These are phyloP conservation scores for Acrobasis suavella DNA, from an alignment of 2,888 invertebrate genomes.

Conservation along the genomic window DNA sequence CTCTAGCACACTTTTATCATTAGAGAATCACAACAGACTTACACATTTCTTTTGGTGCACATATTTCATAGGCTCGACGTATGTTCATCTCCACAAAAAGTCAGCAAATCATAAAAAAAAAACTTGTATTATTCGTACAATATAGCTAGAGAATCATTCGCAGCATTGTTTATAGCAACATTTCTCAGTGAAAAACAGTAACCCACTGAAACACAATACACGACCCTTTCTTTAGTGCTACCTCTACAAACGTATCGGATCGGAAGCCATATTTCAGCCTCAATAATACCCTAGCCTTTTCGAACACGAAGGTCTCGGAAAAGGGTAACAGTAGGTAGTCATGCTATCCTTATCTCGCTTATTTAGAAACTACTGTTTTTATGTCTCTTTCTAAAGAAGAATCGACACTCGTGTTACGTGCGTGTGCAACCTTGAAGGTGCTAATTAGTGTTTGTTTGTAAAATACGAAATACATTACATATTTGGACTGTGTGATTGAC, in stretches of 20 bases:
- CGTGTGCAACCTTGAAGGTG: slow-evolving; percentile 7
- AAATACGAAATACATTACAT: background rate
- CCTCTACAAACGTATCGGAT: background rate
- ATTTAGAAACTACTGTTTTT: background rate
- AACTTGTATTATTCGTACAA: too few species aligned
- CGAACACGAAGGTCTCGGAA: background rate
- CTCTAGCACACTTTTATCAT: too few species aligned
- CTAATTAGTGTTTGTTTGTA: background rate
- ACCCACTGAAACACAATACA: background rate
- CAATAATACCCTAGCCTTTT: background rate
- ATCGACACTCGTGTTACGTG: slow-evolving; percentile 1
- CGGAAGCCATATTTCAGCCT: slow-evolving; percentile 2
- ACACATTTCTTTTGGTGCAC: too few species aligned
- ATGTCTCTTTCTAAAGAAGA: slow-evolving; percentile 1
- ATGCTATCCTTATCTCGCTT: background rate
- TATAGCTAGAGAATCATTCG: too few species aligned
- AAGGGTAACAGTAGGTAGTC: background rate
- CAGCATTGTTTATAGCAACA: too few species aligned
- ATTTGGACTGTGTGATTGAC: background rate
- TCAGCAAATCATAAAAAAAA: too few species aligned
- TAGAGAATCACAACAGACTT: too few species aligned
- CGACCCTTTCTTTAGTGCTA: too few species aligned
- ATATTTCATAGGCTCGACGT: too few species aligned
- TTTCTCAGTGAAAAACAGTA: background rate
- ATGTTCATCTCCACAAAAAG: too few species aligned